Percentiles rank a stretch among this genome's conserved stretches.
Conservation (phyloP, 2,797 vertebrate species). For the Odontamblyopus rebecca region DNA sequence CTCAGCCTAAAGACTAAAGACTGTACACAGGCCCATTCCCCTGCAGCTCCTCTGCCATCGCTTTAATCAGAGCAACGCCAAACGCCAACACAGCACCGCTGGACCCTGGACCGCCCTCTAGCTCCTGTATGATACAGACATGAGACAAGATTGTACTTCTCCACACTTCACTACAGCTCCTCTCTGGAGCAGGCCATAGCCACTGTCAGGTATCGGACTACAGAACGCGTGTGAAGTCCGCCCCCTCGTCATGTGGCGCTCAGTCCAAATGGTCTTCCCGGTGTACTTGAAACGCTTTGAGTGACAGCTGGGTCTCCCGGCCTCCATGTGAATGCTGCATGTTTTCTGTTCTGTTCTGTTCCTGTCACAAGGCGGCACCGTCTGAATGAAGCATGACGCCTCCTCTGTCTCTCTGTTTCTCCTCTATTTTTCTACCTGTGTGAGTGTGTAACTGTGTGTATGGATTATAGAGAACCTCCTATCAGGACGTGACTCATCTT, state of each 20-base stretch:
- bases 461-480: constrained; percentile 50
- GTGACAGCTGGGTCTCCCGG: constrained; percentile 47
- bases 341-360: constrained; percentile 55
- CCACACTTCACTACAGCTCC: constrained; percentile 47
- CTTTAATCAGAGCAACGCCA: constrained; percentile 59
- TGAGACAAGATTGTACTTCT: constrained; percentile 50
- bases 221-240: constrained; percentile 33
- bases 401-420: constrained; percentile 22
- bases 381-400: constrained; percentile 66
- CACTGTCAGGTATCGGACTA: constrained; percentile 41
- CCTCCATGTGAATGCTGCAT: constrained; percentile 70
- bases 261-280: constrained; percentile 63
- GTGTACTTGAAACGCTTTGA: constrained; percentile 67
- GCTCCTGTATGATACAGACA: constrained; percentile 45
- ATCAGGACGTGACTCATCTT: constrained; percentile 37
- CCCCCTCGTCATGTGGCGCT: constrained; percentile 37
- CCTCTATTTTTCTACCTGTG: constrained; percentile 7
- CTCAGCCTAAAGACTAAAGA: constrained; percentile 51
- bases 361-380: constrained; percentile 46
- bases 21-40: constrained; percentile 48
- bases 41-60: constrained; percentile 54
- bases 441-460: constrained; percentile 22
- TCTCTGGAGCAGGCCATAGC: constrained; percentile 26
- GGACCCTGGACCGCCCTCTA: constrained; percentile 48
- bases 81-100: constrained; percentile 33